Percentiles rank a stretch among this genome's conserved stretches.
These are phyloP conservation scores for Frieseomelitta varia DNA, from an alignment of 1,140 invertebrate genomes.

Conservation along the genomic window DNA sequence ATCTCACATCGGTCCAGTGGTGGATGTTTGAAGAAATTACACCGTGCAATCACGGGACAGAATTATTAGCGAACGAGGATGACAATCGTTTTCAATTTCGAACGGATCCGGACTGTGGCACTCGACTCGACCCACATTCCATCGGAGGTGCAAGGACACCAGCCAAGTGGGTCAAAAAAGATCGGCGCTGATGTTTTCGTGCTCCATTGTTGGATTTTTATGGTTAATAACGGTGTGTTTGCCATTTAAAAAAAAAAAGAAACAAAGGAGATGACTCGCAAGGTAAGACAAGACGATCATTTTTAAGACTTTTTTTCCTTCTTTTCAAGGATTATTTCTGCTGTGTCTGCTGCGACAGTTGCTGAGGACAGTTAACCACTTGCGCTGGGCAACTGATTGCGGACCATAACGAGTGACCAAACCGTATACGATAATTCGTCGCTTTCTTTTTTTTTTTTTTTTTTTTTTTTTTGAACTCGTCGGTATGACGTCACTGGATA, in stretches of 20 bases:
- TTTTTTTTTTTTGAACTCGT: no score
- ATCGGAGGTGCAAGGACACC: conserved; percentile 18
- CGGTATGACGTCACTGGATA: no score
- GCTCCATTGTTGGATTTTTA: conserved; percentile 7
- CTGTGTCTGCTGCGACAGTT: no score
- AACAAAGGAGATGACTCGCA: no score
- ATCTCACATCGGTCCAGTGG: background rate
- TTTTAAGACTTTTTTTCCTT: no score
- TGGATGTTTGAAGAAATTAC: background rate
- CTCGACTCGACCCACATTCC: conserved; percentile 30
- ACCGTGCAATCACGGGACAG: background rate
- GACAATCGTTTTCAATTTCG: conserved; percentile 32
- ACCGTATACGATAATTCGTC: no score
- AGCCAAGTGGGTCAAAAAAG: background rate
- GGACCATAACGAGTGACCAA: no score
- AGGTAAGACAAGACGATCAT: no score
- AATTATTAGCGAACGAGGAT: background rate
- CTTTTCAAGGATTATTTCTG: background rate
- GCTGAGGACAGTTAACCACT: no score
- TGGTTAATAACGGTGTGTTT: background rate
- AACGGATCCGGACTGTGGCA: background rate
- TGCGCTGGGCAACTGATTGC: no score
- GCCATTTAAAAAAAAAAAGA: no score
- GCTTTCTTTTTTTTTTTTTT: no score
- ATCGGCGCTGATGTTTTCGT: background rate